Evolutionary conservation across 2,888 invertebrate genomes (phyloP).

Genomic region (Pardosa pseudoannulata): DNA sequence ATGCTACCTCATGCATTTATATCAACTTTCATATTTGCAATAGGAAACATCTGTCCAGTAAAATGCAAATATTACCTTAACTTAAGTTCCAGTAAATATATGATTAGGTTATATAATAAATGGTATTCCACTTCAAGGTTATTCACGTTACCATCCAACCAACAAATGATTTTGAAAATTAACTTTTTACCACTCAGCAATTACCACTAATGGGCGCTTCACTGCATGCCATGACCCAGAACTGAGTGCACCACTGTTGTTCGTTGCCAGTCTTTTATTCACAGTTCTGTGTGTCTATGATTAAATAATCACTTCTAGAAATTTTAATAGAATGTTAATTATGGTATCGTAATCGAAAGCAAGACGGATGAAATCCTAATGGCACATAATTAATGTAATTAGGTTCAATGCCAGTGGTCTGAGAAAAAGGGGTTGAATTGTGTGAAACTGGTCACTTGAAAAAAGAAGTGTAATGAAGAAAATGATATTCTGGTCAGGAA

Average conservation of each 20-base stretch:
- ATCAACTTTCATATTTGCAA: no score
- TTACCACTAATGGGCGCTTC: background rate
- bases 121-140: background rate
- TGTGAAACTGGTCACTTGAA: background rate
- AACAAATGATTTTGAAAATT: background rate
- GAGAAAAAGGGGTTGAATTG: background rate
- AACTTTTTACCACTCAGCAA: background rate
- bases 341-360: background rate
- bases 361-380: background rate
- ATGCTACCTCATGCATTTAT: no score
- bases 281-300: background rate
- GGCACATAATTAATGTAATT: background rate
- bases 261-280: background rate
- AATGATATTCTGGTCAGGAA: background rate
- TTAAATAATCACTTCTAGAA: background rate
- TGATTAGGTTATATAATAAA: background rate
- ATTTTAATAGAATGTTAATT: conserved; percentile 8
- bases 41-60: background rate
- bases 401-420: background rate
- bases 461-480: background rate
- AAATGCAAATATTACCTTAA: background rate
- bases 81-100: background rate
- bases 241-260: background rate
- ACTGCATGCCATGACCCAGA: background rate
- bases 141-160: background rate